These are phyloP conservation scores for Thymelicus acteon DNA, from an alignment of 2,888 invertebrate species.

Conservation along the genomic window DNA sequence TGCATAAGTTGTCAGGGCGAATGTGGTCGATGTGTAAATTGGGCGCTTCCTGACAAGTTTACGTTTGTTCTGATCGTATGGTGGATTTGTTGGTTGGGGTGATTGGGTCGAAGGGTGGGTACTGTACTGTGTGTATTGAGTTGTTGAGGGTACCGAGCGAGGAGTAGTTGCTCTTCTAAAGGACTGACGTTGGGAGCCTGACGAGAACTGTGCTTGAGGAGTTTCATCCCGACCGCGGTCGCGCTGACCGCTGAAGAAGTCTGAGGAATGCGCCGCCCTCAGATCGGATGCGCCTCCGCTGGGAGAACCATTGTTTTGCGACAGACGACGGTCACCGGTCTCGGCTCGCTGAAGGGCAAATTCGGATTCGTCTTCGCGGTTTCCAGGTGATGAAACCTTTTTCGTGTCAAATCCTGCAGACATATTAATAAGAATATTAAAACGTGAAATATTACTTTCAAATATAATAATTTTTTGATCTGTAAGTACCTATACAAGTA, in stretches of 20 bases:
- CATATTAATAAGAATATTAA: neutral
- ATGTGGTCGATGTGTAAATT: conserved; percentile 60
- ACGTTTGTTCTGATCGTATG: conserved; percentile 66
- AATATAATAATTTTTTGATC: too few species aligned
- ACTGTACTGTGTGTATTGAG: conserved; percentile 53
- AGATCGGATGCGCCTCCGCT: conserved; percentile 84
- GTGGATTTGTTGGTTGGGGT: conserved; percentile 48
- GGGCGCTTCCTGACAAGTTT: conserved; percentile 76
- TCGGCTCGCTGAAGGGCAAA: conserved; percentile 90
- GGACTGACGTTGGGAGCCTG: conserved; percentile 53
- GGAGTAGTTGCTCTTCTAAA: conserved; percentile 76
- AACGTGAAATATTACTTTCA: neutral
- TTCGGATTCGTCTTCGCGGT: conserved; percentile 88
- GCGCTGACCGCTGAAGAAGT: conserved; percentile 87
- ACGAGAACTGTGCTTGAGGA: conserved; percentile 44
- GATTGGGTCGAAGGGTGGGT: conserved; percentile 52
- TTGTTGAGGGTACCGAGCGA: conserved; percentile 55
- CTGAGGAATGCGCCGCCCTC: conserved; percentile 89
- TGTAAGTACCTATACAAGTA: too few species aligned
- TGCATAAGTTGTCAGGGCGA: conserved; percentile 59
- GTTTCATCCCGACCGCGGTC: conserved; percentile 77
- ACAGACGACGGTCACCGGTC: conserved; percentile 83
- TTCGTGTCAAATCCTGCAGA: conserved; percentile 87
- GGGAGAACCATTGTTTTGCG: conserved; percentile 56
- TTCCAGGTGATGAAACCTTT: conserved; percentile 76